Base-by-base conservation (phyloP, 2,888 invertebrate species). In the Callimorpha dominula region DNA sequence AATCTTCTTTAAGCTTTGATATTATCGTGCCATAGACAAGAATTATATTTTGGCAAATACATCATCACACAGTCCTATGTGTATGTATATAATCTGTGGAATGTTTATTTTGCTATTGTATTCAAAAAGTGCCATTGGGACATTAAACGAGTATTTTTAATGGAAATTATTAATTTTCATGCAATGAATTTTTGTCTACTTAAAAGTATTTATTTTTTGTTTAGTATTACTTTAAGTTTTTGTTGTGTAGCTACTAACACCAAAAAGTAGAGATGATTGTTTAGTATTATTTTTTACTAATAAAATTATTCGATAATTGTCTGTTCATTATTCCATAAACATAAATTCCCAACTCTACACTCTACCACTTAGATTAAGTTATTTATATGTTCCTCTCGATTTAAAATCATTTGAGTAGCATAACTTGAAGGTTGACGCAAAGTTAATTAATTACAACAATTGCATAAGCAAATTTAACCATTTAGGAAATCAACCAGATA, bases 161-260 rank as follows among this genome's bases (percentile, higher is more conserved):
- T 77, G 49, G 73, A 75, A 83, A 74, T 81, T 77, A 74, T 68
- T 85, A 78, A 86, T 78, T 87, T 88, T 89, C 81, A 92, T 94
- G 93, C 93, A 94, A 94, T 93, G 81, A 76, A 77, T 72, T 84
- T 86, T 83, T 82, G 87, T 90, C 86, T 91, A 91, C 90, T 91
- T 92, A 92, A 91, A 92, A 92, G 91, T 93, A 94, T 94, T 94
- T 91, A 88, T 85, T 87, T 83, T 85, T 84, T 78, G 78, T 87
- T 88, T 89, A 88, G 82, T 87, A 76, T 68, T 83, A 74, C 73
- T 78, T 82, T 89, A 89, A 89, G 87, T 87, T 89, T 90, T 91
- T 90, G 87, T 92, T 91, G 86, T 89, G 87, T 91, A 93, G 90
- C 87, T 93, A 95, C 95, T 95, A 95, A 95, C 95, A 95, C 95